Percentiles rank a stretch among this genome's conserved stretches.
These are phyloP conservation scores for Operophtera brumata DNA, from an alignment of 2,888 invertebrate species.

Conservation along the genomic window DNA sequence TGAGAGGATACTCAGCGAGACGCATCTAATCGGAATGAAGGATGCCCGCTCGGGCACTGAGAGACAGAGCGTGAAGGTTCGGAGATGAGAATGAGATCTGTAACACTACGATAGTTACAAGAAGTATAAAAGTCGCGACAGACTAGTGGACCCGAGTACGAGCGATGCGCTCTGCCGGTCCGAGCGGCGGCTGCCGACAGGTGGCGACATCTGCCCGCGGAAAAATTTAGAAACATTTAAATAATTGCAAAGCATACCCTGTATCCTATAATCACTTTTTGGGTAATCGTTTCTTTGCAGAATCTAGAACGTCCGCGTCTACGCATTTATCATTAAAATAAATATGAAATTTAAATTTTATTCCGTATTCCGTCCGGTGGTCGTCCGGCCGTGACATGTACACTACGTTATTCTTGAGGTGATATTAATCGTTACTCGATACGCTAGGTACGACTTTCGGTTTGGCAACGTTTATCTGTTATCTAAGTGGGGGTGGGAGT, in stretches of 20 bases:
- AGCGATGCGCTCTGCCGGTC: conserved; percentile 44
- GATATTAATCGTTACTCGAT: conserved; percentile 70
- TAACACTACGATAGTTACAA: conserved; percentile 65
- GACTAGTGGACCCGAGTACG: conserved; percentile 73
- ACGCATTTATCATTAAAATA: too few species aligned
- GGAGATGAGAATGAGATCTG: conserved; percentile 59
- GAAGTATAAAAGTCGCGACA: conserved; percentile 76
- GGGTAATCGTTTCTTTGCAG: conserved; percentile 79
- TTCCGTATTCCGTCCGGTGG: conserved; percentile 61
- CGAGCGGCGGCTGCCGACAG: conserved; percentile 48
- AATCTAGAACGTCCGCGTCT: conserved; percentile 72
- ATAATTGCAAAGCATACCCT: conserved; percentile 97
- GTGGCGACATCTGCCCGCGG: conserved; percentile 71
- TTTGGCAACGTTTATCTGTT: conserved; percentile 74
- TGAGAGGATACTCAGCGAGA: conserved; percentile 64
- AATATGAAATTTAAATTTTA: conserved; percentile 59
- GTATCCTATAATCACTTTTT: conserved; percentile 93
- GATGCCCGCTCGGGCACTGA: conserved; percentile 34
- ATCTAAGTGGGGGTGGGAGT: conserved; percentile 52
- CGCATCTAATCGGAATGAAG: conserved; percentile 43
- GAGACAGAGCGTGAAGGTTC: conserved; percentile 51
- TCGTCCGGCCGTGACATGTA: conserved; percentile 53
- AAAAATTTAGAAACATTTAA: conserved; percentile 85
- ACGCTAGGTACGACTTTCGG: conserved; percentile 73
- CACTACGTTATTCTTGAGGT: conserved; percentile 70